Evolutionary conservation across 2,888 invertebrate species (phyloP), one percentile per base, ranked within the genome.

Genomic region (Hemithea aestivaria): DNA sequence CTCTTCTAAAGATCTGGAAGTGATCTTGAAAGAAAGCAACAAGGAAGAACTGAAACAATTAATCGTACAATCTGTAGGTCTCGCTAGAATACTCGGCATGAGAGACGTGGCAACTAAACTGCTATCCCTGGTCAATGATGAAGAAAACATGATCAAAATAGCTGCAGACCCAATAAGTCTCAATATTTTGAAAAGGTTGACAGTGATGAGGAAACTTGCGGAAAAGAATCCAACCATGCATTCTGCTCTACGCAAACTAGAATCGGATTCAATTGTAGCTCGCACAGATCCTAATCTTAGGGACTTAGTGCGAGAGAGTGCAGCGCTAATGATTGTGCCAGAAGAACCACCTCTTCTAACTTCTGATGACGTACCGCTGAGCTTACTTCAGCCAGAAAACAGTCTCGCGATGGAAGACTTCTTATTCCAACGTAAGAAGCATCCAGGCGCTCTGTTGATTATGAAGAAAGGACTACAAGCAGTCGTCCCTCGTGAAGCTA

Each of bases 401-500:
- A 89, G 91, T 56, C 74, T 94, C n/a, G 93, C 93, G 0, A 92
- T 93, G 79, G 93, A 93, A 76, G 93, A 93, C 53, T 93, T 91
- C 58, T 73, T 93, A 28, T 87, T 92, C 51, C 88, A 90, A 60
- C 82, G 89, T 49, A 89, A 89, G 47, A 89, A 88, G 47, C 77
- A 75, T 40, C 87, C 56, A 38, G 90, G 90, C 6, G 90, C 92
- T 1, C 88, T 93, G 35, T 85, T 94, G 58, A 92, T 94, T 25
- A 89, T 93, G 57, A 93, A 94, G 52, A 91, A 91, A 59, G 92
- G 92, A 4, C 71, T 92, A 25, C 93, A 94, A 66, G 92, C 92
- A 0, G 93, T 94, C 1, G 90, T 94, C 2, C 94, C 94, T 0
- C 89, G 92, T 34, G 94, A 94, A 70, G 92, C 93, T 0, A 91